Evolutionary conservation across 2,888 invertebrate species (phyloP).

Genomic region (Tinea trinotella): DNA sequence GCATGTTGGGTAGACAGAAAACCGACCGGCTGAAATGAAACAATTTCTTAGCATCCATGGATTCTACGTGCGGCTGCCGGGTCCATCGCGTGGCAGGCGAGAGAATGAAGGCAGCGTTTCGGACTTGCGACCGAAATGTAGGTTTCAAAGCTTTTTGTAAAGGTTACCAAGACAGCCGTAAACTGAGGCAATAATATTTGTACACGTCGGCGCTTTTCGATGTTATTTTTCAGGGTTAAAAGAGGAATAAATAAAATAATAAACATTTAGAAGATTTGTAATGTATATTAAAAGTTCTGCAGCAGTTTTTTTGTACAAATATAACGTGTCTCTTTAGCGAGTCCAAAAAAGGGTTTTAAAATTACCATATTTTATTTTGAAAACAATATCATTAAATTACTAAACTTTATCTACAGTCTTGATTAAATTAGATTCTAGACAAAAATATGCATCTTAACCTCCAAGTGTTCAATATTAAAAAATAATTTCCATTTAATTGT

Average conservation of each 20-base stretch:
- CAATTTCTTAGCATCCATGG: no score
- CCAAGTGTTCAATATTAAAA: background rate
- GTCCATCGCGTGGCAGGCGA: no score
- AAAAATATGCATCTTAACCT: constrained; percentile 4
- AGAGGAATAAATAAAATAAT: background rate
- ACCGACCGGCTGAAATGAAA: no score
- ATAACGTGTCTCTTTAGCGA: background rate
- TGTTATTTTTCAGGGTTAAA: no score
- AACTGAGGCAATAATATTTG: no score
- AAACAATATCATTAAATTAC: background rate
- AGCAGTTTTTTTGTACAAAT: constrained; percentile 15
- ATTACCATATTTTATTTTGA: background rate
- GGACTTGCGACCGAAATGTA: no score
- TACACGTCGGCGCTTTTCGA: no score
- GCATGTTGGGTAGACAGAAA: no score
- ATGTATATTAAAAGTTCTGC: constrained; percentile 1
- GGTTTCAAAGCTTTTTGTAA: no score
- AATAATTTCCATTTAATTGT: background rate
- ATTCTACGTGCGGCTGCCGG: no score
- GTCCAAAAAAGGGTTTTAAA: background rate
- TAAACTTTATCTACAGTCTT: constrained; percentile 8
- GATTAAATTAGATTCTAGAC: constrained; percentile 4
- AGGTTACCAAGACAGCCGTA: no score
- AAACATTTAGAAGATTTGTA: background rate
- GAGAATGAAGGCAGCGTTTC: no score